Evolutionary conservation across 2,113 vertebrate genomes (phyloP), one percentile per base, ranked within the genome.

Genomic region (Trinectes maculatus): DNA sequence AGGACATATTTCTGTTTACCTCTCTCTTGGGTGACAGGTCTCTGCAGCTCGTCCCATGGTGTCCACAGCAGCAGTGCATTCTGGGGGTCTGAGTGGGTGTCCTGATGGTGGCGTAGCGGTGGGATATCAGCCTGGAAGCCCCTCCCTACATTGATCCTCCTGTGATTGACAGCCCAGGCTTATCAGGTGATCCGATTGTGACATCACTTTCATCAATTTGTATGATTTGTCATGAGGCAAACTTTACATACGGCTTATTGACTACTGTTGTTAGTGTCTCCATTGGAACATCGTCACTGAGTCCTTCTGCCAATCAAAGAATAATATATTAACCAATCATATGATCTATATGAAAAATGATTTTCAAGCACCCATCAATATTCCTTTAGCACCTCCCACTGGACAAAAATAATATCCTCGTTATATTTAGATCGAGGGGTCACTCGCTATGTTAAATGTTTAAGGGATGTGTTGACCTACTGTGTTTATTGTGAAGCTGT

Each of bases 121-220:
- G 82, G 82, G 68, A 85, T 54, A 6, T 86, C 54, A 9, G 82
- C 84, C 74, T 88, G 86, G 60, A 83, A 86, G 47, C 26, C 18
- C 64, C 6, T 31, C 44, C 84, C 86, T 3, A 79, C 7, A 8
- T 88, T 88, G 71, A 83, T 81, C 42, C 31, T 13, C 42, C 84
- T 86, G 62, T 49, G 64, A 74, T 59, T 53, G 56, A 56, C 49
- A 72, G 49, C 40, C 49, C 18, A 7, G 10, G 1, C 3, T 68
- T 28, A 80, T 19, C 19, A 59, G 18, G 10, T 2, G 26, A 40
- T 66, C 18, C 12, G 40, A 5, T 1, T 4, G 15, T 12, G 29
- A 18, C n/a, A 7, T 24, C 7, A 3, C 37, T 33, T 11, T 18
- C 2, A 6, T 5, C 6, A 18, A 9, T 18, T 5, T 3, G 2